Evolutionary conservation across 2,888 invertebrate genomes (phyloP).

Genomic region (Aporophyla lueneburgensis): DNA sequence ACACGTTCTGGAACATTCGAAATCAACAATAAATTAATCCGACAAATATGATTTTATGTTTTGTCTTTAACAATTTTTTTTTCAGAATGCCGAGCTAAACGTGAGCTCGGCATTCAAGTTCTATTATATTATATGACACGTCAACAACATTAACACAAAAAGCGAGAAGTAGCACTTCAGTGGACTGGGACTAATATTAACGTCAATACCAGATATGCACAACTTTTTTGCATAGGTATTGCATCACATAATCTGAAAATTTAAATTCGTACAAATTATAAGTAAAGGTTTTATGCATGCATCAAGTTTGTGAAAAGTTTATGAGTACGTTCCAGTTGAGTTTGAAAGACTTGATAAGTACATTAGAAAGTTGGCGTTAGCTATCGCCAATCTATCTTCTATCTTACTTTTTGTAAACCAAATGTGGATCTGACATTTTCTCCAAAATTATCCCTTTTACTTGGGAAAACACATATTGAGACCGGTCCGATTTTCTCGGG

Average conservation of each 20-base stretch:
- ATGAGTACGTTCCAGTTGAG: background rate
- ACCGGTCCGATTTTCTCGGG: background rate
- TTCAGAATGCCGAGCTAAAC: no score
- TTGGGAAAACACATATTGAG: no score
- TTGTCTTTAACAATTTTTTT: background rate
- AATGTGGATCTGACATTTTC: background rate
- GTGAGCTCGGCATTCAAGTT: background rate
- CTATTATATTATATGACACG: background rate
- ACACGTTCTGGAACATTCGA: constrained; percentile 20
- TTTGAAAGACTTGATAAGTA: background rate
- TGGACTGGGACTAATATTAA: background rate
- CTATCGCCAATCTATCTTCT: background rate
- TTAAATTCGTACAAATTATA: background rate
- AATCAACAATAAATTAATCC: background rate
- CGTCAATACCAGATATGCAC: background rate
- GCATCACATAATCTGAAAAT: no score
- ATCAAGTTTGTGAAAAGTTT: background rate
- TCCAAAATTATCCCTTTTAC: background rate
- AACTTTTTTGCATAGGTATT: background rate
- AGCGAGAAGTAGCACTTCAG: background rate
- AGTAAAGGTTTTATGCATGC: background rate
- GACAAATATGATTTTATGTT: background rate
- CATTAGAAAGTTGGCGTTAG: background rate
- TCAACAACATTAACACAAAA: background rate
- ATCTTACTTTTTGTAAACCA: background rate